Evolutionary conservation across 2,113 vertebrate genomes (phyloP), one percentile per base, ranked within the genome.

Genomic region (Sinocyclocheilus grahami): DNA sequence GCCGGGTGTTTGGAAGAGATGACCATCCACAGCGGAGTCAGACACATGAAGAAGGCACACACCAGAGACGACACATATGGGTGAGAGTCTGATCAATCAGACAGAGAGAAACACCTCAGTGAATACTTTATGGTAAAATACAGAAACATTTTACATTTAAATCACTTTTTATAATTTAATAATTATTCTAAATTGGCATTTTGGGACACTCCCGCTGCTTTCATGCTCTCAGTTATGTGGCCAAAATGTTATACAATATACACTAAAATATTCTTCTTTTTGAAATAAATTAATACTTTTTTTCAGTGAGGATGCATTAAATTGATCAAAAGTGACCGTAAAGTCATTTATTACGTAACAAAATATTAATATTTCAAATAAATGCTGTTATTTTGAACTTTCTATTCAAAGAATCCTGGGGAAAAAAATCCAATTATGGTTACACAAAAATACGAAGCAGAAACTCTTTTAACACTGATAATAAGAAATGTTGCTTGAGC

Each of bases 21-120:
- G 92, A 99, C 94, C 89, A 99, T 97, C 96, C 97, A 99, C 90
- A 99, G 93, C 0, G 98, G 98, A 89, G 98, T 99, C 72, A 99
- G 92, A 92, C 94, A 96, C 96, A 99, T 95, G 94, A 99, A 99
- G 94, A 98, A 96, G 91, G 95, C 95, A 94, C 97, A 97, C 87
- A 99, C 96, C 94, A 99, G 90, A 3, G 95, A 97, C 16, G 97
- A 97, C 91, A 99, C 92, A 60, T 97, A 98, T 1, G 95, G 96
- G 86, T 97, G 96, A 0, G 95, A 93, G 90, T 97, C 97, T 99
- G 91, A 13, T 30, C 16, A 10, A 78, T 55, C 0, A 20, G 65
- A 82, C 13, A 85, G 18, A 69, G 0, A 53, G 14, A 60, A 75
- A 20, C 51, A n/a, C 11, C 9, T 8, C n/a, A 30, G 75, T 16